These are phyloP conservation scores for Nebria salina DNA, from an alignment of 2,888 invertebrate genomes.

Conservation along the genomic window DNA sequence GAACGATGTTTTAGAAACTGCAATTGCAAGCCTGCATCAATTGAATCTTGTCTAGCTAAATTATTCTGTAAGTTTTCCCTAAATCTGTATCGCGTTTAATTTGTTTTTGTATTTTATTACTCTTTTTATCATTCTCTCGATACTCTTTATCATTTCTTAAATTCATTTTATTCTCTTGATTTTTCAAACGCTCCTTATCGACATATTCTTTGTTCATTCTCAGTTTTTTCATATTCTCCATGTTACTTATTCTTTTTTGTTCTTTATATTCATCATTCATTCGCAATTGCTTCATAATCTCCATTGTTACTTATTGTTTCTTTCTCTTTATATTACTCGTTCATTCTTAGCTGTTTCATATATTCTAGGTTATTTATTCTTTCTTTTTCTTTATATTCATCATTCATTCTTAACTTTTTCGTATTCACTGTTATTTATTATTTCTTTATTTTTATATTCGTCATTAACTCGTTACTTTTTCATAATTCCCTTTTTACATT, in stretches of 20 bases:
- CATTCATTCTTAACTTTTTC: too few relatives aligned
- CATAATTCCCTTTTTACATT: too few relatives aligned
- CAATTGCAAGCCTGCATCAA: constrained; percentile 17
- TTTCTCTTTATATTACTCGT: not conserved
- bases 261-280: not conserved
- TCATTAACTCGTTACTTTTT: too few relatives aligned
- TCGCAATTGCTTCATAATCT: not conserved
- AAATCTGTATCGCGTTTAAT: not conserved
- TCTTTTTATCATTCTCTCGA: constrained; percentile 3
- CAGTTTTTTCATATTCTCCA: not conserved
- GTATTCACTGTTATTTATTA: too few relatives aligned
- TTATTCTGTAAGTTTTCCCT: not conserved
- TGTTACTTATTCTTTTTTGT: not conserved
- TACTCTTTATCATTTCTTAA: not conserved
- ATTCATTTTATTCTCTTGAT: not conserved
- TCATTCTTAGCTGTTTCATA: not conserved
- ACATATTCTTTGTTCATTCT: not conserved
- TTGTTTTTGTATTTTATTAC: not conserved
- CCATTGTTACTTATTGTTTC: not conserved
- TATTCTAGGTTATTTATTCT: too few relatives aligned
- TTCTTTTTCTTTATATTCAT: too few relatives aligned
- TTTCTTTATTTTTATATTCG: too few relatives aligned
- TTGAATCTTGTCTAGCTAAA: not conserved
- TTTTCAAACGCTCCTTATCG: not conserved
- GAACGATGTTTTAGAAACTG: constrained; percentile 26